phyloP scores from a whole-genome alignment of 2,113 vertebrate species.

The Circaetus gallicus region DNA sequence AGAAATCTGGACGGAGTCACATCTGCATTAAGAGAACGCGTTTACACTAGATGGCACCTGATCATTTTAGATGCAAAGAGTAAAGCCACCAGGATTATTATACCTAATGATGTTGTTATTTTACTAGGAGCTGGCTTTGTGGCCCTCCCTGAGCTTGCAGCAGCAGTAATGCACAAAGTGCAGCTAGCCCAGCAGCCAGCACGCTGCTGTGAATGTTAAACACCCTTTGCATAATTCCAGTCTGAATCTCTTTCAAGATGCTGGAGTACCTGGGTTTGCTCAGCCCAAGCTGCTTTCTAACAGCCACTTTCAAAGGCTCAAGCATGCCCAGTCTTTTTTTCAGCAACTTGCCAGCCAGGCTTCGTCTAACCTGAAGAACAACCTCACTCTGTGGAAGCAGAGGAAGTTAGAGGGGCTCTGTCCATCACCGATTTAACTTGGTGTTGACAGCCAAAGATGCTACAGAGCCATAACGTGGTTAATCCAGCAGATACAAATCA shows the following conservation, averaged over 20 bases:
- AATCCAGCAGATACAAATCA: neutral
- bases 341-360: neutral
- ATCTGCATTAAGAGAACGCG: neutral
- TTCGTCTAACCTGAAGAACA: neutral
- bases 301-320: neutral
- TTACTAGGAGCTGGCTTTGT: neutral
- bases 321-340: neutral
- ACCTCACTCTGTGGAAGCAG: neutral
- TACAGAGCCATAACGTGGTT: neutral
- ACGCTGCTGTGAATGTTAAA: slow-evolving; percentile 53
- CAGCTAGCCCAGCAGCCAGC: slow-evolving; percentile 29
- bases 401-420: neutral
- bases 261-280: neutral
- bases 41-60: slow-evolving; percentile 3
- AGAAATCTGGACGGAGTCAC: neutral
- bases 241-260: neutral
- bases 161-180: neutral
- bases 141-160: neutral
- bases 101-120: neutral
- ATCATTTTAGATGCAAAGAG: neutral
- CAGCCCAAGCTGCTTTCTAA: slow-evolving; percentile 1
- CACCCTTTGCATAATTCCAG: neutral
- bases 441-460: neutral
- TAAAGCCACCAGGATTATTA: neutral
- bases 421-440: neutral